Evolutionary conservation across 2,888 invertebrate species (phyloP).

Genomic region (Aporophyla nigra): DNA sequence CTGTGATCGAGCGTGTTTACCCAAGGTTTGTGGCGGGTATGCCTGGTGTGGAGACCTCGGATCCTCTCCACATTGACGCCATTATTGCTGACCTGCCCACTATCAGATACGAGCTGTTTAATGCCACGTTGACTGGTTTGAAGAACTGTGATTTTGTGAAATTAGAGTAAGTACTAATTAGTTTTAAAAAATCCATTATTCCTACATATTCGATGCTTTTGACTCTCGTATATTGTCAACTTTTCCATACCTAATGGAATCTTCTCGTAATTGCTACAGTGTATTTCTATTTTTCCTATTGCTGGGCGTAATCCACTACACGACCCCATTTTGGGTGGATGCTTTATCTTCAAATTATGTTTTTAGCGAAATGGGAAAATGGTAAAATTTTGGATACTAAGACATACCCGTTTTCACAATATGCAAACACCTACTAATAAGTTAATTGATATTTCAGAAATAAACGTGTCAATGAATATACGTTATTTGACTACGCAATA

Average conservation of each 20-base stretch:
- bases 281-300: too few species aligned
- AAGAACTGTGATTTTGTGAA: slow-evolving; percentile 32
- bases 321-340: too few species aligned
- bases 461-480: slow-evolving; percentile 1
- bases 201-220: too few species aligned
- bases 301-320: too few species aligned
- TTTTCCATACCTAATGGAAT: too few species aligned
- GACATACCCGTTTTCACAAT: too few species aligned
- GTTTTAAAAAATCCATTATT: neutral
- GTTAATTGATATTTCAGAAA: slow-evolving; percentile 18
- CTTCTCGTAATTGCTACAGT: too few species aligned
- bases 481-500: slow-evolving; percentile 35
- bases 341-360: too few species aligned
- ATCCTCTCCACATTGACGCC: slow-evolving; percentile 29
- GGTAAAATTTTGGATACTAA: too few species aligned
- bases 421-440: neutral
- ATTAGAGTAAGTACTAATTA: slow-evolving; percentile 16
- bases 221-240: too few species aligned
- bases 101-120: slow-evolving; percentile 27
- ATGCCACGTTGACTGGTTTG: slow-evolving; percentile 28
- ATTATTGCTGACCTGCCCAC: slow-evolving; percentile 11
- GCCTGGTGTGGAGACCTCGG: slow-evolving; percentile 31
- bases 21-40: slow-evolving; percentile 23
- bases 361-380: too few species aligned
- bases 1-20: slow-evolving; percentile 30